Percentiles rank a stretch among this genome's conserved stretches.
These are phyloP conservation scores for Melanaphis sacchari DNA, from an alignment of 1,140 invertebrate genomes.

Conservation along the genomic window DNA sequence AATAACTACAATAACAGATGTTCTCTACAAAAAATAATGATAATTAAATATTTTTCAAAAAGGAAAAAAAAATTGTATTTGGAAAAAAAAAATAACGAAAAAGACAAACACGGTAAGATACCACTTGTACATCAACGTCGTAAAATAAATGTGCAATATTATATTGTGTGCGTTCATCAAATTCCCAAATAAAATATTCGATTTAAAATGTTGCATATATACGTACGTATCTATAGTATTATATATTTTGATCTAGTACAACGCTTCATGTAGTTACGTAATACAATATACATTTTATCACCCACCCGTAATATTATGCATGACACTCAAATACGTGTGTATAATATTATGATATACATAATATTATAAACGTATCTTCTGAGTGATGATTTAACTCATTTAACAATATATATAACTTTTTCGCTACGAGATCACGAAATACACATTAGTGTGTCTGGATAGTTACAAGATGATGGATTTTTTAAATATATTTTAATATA, in stretches of 20 bases:
- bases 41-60: neutral
- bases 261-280: neutral
- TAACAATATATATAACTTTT: neutral
- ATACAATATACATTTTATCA: conserved; percentile 16
- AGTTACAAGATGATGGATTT: neutral
- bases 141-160: neutral
- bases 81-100: neutral
- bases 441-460: neutral
- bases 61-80: neutral
- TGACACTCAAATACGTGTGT: neutral
- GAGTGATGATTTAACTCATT: neutral
- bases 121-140: neutral
- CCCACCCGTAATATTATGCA: neutral
- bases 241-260: neutral
- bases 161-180: neutral
- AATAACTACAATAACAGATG: neutral
- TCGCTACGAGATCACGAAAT: neutral
- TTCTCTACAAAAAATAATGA: neutral
- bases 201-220: neutral
- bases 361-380: neutral
- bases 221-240: neutral
- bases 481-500: neutral
- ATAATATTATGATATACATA: neutral
- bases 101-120: too few species aligned
- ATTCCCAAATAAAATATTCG: neutral